These are phyloP conservation scores for Danio rerio DNA, from an alignment of 2,113 vertebrate genomes.

Conservation along the genomic window DNA sequence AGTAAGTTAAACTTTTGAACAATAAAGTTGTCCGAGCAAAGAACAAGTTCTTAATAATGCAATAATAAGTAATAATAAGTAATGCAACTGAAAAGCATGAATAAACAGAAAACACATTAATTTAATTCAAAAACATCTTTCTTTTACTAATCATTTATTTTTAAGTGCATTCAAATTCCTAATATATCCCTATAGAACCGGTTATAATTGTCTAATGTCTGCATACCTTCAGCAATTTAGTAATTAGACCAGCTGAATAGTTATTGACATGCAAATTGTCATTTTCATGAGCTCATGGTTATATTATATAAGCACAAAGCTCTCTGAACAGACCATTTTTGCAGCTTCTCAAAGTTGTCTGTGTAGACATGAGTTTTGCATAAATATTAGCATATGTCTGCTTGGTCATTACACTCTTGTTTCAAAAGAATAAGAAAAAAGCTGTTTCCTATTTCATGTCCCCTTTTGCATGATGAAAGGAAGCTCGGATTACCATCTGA, in stretches of 20 bases:
- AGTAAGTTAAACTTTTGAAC: too few species aligned
- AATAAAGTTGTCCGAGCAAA: too few species aligned
- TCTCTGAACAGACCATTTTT: not conserved
- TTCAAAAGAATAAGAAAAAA: not conserved
- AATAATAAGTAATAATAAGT: too few species aligned
- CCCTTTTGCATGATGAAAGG: not conserved
- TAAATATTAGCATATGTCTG: not conserved
- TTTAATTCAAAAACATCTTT: too few species aligned
- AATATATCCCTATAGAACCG: not conserved
- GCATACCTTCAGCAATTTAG: not conserved
- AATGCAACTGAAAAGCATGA: too few species aligned
- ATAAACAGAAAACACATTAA: too few species aligned
- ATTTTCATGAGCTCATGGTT: not conserved
- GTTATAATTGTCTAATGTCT: not conserved
- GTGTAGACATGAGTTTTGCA: not conserved
- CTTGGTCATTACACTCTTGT: not conserved
- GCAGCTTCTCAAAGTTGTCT: not conserved
- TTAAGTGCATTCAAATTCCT: too few species aligned
- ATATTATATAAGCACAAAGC: not conserved
- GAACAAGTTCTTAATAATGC: too few species aligned
- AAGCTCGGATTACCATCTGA: not conserved
- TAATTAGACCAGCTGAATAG: not conserved
- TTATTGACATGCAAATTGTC: not conserved
- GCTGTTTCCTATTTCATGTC: slow-evolving; percentile 4
- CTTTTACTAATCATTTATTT: too few species aligned